A percentile compares a stretch with the other conserved stretches of the same genome.
phyloP scores from a whole-genome alignment of 2,797 vertebrate genomes.

The Coccyzus lansbergi region DNA sequence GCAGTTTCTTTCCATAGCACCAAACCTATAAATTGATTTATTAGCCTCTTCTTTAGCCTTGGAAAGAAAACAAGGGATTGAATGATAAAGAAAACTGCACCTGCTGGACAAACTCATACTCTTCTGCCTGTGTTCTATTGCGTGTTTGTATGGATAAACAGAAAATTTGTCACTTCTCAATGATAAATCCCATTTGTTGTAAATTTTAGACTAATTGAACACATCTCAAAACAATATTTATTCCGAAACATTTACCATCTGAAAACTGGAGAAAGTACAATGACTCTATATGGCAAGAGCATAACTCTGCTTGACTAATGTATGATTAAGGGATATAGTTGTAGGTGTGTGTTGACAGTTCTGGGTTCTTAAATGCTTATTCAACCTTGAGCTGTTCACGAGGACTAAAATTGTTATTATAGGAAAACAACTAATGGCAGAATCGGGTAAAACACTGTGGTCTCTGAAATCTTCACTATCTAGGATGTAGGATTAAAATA shows the following conservation, averaged over 20 bases:
- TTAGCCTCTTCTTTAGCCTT: background rate
- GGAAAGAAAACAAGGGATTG: background rate
- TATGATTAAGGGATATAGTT: background rate
- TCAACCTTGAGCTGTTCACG: background rate
- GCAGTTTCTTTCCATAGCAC: background rate
- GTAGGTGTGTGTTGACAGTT: background rate
- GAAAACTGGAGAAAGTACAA: background rate
- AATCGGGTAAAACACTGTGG: background rate
- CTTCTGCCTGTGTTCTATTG: background rate
- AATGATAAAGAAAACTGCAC: background rate
- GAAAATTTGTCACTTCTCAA: background rate
- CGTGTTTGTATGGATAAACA: background rate
- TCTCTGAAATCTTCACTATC: background rate
- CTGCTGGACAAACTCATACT: background rate
- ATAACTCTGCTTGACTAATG: background rate
- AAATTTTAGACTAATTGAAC: background rate
- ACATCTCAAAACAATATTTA: background rate
- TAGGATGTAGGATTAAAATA: background rate
- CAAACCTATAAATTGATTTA: background rate
- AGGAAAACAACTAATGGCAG: background rate
- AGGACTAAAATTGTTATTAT: background rate
- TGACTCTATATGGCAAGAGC: background rate
- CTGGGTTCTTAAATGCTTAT: background rate
- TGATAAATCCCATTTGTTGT: background rate
- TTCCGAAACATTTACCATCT: background rate